phyloP scores from a whole-genome alignment of 2,113 vertebrate species.

The Seriola quinqueradiata region DNA sequence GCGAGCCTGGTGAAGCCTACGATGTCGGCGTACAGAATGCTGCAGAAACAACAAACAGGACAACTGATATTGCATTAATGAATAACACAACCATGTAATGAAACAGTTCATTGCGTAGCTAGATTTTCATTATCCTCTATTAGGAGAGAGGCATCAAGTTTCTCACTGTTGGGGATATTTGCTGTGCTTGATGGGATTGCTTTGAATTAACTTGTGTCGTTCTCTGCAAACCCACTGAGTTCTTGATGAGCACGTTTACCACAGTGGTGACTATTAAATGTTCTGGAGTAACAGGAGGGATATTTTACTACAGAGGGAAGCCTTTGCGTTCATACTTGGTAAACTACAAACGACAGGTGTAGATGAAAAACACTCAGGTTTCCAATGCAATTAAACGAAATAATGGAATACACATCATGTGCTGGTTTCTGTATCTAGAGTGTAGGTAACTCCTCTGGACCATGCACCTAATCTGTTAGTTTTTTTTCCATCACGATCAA shows the following conservation, averaged over 20 bases:
- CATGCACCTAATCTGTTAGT: background rate
- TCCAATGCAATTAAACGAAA: background rate
- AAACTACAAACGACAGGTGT: background rate
- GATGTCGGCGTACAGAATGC: constrained; percentile 96
- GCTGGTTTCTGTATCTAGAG: background rate
- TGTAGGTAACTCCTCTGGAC: background rate
- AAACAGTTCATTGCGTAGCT: background rate
- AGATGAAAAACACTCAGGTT: background rate
- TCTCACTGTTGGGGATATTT: background rate
- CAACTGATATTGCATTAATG: background rate
- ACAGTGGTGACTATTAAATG: too few relatives aligned
- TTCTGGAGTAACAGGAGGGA: background rate
- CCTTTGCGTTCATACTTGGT: background rate
- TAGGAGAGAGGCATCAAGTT: background rate
- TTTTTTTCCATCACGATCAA: background rate
- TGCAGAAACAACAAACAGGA: constrained; percentile 62
- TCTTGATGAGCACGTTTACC: background rate
- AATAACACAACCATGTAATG: background rate
- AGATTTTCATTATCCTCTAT: background rate
- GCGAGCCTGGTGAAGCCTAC: constrained; percentile 97
- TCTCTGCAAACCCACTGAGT: background rate
- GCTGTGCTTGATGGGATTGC: background rate
- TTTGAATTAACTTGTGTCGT: background rate
- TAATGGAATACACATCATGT: background rate
- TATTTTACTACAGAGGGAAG: background rate